Evolutionary conservation across 2,888 invertebrate species (phyloP).

Genomic region (Ellobium chinense): DNA sequence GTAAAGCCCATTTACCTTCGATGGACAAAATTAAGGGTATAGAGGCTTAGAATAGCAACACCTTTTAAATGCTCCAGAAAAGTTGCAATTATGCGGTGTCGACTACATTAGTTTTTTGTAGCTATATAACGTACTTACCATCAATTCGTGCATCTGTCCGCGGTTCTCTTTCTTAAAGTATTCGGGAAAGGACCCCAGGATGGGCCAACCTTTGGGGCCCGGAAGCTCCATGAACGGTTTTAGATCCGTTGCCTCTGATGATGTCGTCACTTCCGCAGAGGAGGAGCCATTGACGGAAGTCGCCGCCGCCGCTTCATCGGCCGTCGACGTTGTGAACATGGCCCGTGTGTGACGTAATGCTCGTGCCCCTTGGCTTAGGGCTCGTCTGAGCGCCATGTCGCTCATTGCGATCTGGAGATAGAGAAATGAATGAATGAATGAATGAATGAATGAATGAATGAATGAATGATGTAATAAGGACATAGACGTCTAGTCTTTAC

Average conservation of each 20-base stretch:
- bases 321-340: neutral
- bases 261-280: neutral
- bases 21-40: too few species aligned
- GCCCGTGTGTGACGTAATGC: neutral
- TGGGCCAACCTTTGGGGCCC: constrained; percentile 73
- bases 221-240: constrained; percentile 65
- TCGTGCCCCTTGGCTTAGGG: constrained; percentile 20
- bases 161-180: constrained; percentile 73
- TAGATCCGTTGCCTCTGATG: neutral
- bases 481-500: neutral
- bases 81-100: too few species aligned
- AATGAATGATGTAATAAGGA: neutral
- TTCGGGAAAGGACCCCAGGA: constrained; percentile 74
- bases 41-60: too few species aligned
- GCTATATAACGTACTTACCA: constrained; percentile 62
- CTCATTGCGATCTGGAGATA: constrained; percentile 33
- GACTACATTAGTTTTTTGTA: too few species aligned
- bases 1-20: too few species aligned
- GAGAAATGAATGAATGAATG: neutral
- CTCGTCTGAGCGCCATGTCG: constrained; percentile 35
- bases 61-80: too few species aligned
- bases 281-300: neutral
- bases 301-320: constrained; percentile 5
- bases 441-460: neutral
- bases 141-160: constrained; percentile 75